Evolutionary conservation across 2,797 vertebrate genomes (phyloP).

Genomic region (Acanthurus leucopareius): DNA sequence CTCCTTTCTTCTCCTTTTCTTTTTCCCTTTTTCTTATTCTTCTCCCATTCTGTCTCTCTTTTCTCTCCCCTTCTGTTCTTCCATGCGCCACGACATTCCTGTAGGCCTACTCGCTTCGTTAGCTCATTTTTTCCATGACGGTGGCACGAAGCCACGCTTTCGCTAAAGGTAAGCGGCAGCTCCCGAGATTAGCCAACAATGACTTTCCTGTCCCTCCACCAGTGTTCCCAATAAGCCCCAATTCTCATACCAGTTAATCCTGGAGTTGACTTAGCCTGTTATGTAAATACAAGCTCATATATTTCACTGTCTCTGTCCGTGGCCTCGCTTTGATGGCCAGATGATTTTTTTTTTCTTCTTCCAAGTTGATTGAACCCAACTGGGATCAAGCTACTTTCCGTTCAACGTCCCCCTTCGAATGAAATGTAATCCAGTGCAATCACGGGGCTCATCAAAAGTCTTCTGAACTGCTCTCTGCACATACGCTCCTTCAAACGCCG

Average conservation of each 20-base stretch:
- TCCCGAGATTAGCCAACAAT: constrained; percentile 73
- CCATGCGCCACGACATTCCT: constrained; percentile 78
- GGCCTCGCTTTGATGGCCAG: constrained; percentile 72
- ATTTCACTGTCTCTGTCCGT: constrained; percentile 66
- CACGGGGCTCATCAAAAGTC: constrained; percentile 77
- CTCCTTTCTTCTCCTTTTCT: constrained; percentile 77
- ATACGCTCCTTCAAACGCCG: constrained; percentile 53
- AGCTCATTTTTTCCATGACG: constrained; percentile 83
- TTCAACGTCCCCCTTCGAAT: constrained; percentile 65
- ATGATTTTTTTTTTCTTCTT: constrained; percentile 53
- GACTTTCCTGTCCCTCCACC: constrained; percentile 74
- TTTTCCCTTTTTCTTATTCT: constrained; percentile 77
- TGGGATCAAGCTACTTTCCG: constrained; percentile 74
- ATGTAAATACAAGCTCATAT: constrained; percentile 67
- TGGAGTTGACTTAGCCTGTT: constrained; percentile 59
- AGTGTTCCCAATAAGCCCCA: constrained; percentile 59
- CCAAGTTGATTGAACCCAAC: constrained; percentile 78
- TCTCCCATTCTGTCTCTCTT: constrained; percentile 63
- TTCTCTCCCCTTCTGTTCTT: constrained; percentile 69
- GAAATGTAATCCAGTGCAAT: constrained; percentile 81
- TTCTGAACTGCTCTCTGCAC: constrained; percentile 55
- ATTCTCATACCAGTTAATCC: constrained; percentile 68
- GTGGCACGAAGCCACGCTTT: constrained; percentile 80
- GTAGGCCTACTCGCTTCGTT: constrained; percentile 75
- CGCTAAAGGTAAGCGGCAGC: constrained; percentile 71